Percentiles rank a stretch among this genome's conserved stretches.
Evolutionary conservation across 1,140 invertebrate genomes (phyloP).

Genomic region (Chelonus insularis): DNA sequence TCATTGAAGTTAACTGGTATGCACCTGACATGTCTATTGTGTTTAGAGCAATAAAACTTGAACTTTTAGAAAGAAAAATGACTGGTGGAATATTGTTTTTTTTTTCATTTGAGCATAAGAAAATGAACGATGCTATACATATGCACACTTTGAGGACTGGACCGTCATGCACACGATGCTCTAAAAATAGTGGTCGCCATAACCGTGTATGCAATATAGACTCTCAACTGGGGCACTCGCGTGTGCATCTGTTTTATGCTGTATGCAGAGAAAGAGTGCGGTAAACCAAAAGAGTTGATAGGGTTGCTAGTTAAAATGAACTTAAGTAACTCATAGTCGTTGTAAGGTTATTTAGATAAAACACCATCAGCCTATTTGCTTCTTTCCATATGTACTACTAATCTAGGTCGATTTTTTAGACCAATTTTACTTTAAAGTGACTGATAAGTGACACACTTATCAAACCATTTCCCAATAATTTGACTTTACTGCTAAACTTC

Average conservation of each 20-base stretch:
- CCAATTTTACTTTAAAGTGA: no score
- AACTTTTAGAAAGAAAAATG: neutral
- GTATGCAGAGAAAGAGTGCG: neutral
- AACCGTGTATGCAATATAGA: constrained; percentile 32
- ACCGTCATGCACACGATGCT: constrained; percentile 27
- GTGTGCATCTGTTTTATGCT: constrained; percentile 24
- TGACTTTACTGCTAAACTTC: no score
- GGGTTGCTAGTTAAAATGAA: no score
- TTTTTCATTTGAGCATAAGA: constrained; percentile 10
- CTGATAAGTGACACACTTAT: no score
- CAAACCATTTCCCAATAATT: no score
- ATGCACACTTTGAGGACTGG: constrained; percentile 6
- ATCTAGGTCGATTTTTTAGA: no score
- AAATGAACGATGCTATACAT: constrained; percentile 4
- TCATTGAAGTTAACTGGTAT: no score
- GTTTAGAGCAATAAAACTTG: neutral
- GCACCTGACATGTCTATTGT: no score
- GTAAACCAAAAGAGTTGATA: neutral
- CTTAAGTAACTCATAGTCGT: no score
- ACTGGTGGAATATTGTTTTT: neutral
- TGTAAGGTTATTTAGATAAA: no score
- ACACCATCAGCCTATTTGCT: no score
- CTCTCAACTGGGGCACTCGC: constrained; percentile 19
- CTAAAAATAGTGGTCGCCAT: constrained; percentile 46
- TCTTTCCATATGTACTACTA: no score